phyloP scores from a whole-genome alignment of 2,113 vertebrate species.

The Peromyscus californicus region DNA sequence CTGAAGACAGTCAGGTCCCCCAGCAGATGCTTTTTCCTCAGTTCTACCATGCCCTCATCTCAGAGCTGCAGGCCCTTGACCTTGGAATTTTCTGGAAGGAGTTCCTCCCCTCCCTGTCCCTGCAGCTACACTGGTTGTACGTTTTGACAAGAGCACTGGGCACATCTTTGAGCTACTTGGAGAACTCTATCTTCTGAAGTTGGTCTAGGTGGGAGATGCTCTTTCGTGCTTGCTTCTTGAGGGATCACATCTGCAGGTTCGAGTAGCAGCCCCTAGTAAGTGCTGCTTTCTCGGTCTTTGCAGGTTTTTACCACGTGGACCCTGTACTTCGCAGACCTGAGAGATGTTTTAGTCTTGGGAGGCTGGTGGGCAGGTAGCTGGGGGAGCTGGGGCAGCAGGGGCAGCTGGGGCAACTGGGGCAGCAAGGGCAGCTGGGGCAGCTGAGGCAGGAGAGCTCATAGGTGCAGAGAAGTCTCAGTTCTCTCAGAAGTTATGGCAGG shows the following conservation, averaged over 20 bases:
- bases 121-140: accelerated
- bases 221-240: accelerated
- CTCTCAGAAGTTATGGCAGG: not conserved
- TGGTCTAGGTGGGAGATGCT: not conserved
- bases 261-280: accelerated
- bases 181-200: accelerated
- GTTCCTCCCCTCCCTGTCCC: accelerated
- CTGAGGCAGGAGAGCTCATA: not conserved
- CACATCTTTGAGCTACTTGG: accelerated
- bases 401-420: too few species aligned
- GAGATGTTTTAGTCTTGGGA: not conserved
- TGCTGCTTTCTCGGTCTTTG: accelerated
- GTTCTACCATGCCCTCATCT: accelerated
- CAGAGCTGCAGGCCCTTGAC: not conserved
- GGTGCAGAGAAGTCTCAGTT: accelerated
- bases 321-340: not conserved
- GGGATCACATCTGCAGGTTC: accelerated
- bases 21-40: not conserved
- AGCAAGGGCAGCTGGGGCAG: too few species aligned
- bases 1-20: not conserved
- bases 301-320: accelerated
- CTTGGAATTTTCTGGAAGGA: not conserved
- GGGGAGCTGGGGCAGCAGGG: not conserved
- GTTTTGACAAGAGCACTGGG: accelerated
- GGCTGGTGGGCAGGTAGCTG: not conserved